These are phyloP conservation scores for Pluvianellus socialis DNA, from an alignment of 2,113 vertebrate genomes.

Conservation along the genomic window DNA sequence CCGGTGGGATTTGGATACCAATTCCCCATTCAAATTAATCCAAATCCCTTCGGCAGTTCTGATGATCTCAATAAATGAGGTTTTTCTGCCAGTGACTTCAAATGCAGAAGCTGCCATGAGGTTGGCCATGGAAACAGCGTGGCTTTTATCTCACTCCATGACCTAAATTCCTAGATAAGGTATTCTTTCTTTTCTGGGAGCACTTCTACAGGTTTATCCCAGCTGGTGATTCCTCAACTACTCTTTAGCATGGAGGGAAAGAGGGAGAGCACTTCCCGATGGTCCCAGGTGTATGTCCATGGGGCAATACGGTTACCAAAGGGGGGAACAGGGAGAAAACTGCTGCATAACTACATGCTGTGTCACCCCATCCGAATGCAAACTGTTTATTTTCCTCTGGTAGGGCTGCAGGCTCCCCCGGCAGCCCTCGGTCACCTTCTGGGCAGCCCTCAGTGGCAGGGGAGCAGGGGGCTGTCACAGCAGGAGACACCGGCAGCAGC, in stretches of 20 bases:
- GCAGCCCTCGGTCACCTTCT: not conserved
- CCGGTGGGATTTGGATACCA: not conserved
- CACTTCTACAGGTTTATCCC: not conserved
- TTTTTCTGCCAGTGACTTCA: slow-evolving; percentile 38
- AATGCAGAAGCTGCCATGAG: slow-evolving; percentile 13
- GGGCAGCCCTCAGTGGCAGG: not conserved
- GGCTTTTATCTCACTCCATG: slow-evolving; percentile 9
- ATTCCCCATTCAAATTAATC: slow-evolving; percentile 49
- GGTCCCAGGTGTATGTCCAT: too few species aligned
- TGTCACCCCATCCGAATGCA: fast-evolving
- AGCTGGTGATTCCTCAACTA: not conserved
- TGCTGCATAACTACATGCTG: fast-evolving
- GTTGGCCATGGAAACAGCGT: not conserved
- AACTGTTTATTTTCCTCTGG: not conserved
- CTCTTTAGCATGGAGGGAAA: not conserved
- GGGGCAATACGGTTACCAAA: fast-evolving
- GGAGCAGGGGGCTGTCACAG: not conserved
- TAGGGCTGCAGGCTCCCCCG: not conserved
- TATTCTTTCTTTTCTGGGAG: not conserved
- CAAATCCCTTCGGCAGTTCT: not conserved
- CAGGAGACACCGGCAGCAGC: not conserved
- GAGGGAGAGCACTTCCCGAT: not conserved
- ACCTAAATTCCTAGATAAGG: not conserved
- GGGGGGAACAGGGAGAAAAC: not conserved
- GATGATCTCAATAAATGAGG: slow-evolving; percentile 1